Evolutionary conservation across 2,113 vertebrate genomes (phyloP), one percentile per base, ranked within the genome.

Genomic region (Pygoscelis adeliae): DNA sequence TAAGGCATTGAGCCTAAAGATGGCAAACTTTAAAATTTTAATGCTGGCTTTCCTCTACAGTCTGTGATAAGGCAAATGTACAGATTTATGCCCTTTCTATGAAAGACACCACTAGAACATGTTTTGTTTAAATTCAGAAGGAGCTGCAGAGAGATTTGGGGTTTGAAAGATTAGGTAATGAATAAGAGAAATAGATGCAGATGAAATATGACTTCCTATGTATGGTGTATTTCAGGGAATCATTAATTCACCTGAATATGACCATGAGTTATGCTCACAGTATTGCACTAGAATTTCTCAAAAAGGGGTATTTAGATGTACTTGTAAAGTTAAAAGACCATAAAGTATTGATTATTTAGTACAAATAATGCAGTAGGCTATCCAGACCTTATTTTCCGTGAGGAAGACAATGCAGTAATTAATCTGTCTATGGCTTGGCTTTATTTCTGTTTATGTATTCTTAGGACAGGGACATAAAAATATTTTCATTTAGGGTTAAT

Each of bases 291-390:
- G 87, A 97, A 97, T 98, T 95, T 97, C 90, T 98, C 59, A 94
- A 95, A 98, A 98, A 95, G 95, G 88, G 40, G 40, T 86, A 85
- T 98, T 98, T 98, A 97, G 93, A 96, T 96, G 65, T 87, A 96
- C 92, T 97, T 84, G 38, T 95, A 92, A 98, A 97, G 97, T 97
- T 98, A 97, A 98, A 95, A 97, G 93, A 96, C 67, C 47, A 42
- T 97, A 97, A 98, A 97, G 97, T 98, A 98, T 97, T 95, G 95
- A 98, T 98, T 98, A 92, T 96, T 96, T 97, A 97, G 87, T 83
- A 94, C 93, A 97, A 98, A 97, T 97, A 97, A 96, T 96, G 89
- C 81, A 91, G 74, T 87, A 82, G 89, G 91, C 67, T 95, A 90
- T 96, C 90, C 91, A 97, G 95, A 97, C 94, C 85, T 97, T 96